Evolutionary conservation across 2,888 invertebrate genomes (phyloP), one percentile per base, ranked within the genome.

Genomic region (Philaethria dido): DNA sequence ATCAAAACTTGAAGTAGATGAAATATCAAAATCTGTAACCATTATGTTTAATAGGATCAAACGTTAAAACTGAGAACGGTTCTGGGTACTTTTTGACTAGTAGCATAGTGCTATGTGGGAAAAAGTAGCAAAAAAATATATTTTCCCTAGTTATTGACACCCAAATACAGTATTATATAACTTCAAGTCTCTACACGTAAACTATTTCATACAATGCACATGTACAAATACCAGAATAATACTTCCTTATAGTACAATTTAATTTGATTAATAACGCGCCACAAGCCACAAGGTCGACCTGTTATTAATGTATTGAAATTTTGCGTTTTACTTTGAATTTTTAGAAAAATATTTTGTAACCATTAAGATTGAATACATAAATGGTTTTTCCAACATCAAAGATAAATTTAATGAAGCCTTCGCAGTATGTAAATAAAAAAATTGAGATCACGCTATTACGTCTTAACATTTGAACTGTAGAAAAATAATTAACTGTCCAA

Each of bases 351-450:
- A 39, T 39, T 11, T 48, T 8, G 39, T 36, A 48, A 9, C 5
- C 22, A 33, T 45, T 14, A 44, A 42, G 22, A 33, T 0, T 45
- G 1, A 29, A 54, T 33, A 33, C 33, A 44, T n/a, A 63, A 33
- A 29, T 14, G 54, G 44, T 44, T 54, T 62, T 62, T 44, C 62
- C 62, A 16, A 13, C 29, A 29, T 18, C 33, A 44, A 54, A 16
- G 6, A 0, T 44, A 25, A 57, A 57, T 42, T 42, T 57, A 57
- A 57, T 42, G 57, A 57, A 57, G 42, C 42, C 22, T 22, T 9
- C 36, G 18, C 8, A 55, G n/a, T n/a, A 1, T 0, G 9, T n/a
- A 5, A 25, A n/a, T 14, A 55, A 57, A 57, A 57, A 57, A 57
- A 22, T 9, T 3, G 20, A 39, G 18, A 20, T 14, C 3, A 18